Conservation (phyloP, 2,797 vertebrate genomes). For the Emys orbicularis region DNA sequence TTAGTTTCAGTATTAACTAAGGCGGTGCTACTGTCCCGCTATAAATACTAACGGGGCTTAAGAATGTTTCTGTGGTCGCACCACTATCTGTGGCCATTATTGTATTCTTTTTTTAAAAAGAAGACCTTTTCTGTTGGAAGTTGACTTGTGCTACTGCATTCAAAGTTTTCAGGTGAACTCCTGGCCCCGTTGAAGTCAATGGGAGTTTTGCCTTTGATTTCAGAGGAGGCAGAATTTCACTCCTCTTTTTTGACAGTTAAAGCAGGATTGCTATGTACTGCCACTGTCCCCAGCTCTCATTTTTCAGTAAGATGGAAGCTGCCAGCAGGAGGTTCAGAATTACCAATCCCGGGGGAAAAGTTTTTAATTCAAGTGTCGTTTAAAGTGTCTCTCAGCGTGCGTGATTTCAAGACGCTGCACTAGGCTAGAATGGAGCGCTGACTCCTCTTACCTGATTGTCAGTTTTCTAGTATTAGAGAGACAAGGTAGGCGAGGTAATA, state of each 20-base stretch:
- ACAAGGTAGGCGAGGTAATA: neutral
- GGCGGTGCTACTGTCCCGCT: neutral
- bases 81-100: neutral
- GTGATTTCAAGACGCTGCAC: neutral
- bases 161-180: conserved; percentile 1
- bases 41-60: conserved; percentile 5
- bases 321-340: neutral
- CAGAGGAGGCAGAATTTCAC: neutral
- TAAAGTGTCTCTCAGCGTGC: conserved; percentile 14
- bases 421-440: neutral
- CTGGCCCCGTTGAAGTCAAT: neutral
- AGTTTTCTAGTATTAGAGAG: neutral
- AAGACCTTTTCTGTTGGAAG: conserved; percentile 12
- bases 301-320: neutral
- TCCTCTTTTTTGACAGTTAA: neutral
- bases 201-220: neutral
- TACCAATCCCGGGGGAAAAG: neutral
- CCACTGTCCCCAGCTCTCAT: neutral
- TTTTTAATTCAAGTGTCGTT: neutral
- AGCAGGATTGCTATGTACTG: neutral
- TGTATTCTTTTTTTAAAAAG: conserved; percentile 15
- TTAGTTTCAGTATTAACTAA: conserved; percentile 27
- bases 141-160: conserved; percentile 23
- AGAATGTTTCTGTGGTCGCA: conserved; percentile 16
- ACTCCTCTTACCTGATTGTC: neutral